Conservation (phyloP, 2,888 invertebrate genomes). For the Litoditis marina region DNA sequence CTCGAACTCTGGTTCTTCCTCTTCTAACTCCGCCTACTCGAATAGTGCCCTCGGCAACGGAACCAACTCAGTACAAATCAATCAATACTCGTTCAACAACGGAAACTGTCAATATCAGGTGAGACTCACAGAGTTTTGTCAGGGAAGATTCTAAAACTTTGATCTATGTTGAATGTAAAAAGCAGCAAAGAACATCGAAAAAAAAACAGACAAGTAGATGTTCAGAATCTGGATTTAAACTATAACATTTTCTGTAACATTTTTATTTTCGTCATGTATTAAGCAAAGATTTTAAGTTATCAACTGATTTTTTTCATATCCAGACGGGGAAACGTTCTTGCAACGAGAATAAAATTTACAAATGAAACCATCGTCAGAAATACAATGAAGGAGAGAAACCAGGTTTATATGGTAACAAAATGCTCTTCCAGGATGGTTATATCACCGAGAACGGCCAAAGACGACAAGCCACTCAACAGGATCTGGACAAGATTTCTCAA, state of each 20-base stretch:
- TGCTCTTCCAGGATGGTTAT: slow-evolving; percentile 24
- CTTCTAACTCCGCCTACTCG: slow-evolving; percentile 10
- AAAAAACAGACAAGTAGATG: too few species aligned
- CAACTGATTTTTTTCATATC: neutral
- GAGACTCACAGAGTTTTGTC: too few species aligned
- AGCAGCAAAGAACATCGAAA: too few species aligned
- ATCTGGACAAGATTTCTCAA: slow-evolving; percentile 29
- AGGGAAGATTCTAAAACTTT: too few species aligned
- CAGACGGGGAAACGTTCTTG: neutral
- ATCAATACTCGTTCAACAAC: slow-evolving; percentile 39
- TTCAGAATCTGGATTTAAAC: too few species aligned
- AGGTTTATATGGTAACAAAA: too few species aligned
- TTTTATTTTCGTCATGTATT: neutral
- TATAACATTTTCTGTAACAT: too few species aligned
- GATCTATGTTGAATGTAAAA: too few species aligned
- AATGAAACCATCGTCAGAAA: neutral
- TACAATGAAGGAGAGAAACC: neutral
- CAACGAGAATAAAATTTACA: neutral
- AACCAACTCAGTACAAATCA: slow-evolving; percentile 29
- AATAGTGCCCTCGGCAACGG: slow-evolving; percentile 12
- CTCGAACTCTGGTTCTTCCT: slow-evolving; percentile 7
- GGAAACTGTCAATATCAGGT: slow-evolving; percentile 38
- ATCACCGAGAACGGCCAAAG: slow-evolving; percentile 37
- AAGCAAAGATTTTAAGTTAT: neutral
- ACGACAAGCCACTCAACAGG: slow-evolving; percentile 31